Conservation (phyloP, 2,888 invertebrate genomes). For the Hypsopygia costalis region DNA sequence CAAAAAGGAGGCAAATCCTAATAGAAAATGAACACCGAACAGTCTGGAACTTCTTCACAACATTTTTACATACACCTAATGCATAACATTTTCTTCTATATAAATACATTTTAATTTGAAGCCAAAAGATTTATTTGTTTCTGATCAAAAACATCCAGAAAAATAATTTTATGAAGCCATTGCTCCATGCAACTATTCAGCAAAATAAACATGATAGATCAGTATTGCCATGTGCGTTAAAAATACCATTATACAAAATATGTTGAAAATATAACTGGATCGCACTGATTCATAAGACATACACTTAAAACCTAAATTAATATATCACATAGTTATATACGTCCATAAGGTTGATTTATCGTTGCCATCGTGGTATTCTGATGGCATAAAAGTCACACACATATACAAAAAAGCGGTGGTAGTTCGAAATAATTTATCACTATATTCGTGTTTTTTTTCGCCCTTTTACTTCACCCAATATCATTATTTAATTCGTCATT, state of each 20-base stretch:
- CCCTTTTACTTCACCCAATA: too few relatives aligned
- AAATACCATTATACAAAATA: not conserved
- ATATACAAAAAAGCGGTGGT: too few relatives aligned
- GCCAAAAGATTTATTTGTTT: not conserved
- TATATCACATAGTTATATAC: conserved; percentile 19
- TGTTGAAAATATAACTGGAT: too few relatives aligned
- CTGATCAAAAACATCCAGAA: not conserved
- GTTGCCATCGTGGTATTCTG: not conserved
- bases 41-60: conserved; percentile 26
- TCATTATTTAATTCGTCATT: too few relatives aligned
- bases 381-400: too few relatives aligned
- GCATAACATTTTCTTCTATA: too few relatives aligned
- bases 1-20: conserved; percentile 27
- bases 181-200: not conserved
- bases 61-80: conserved; percentile 2
- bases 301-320: conserved; percentile 8
- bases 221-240: conserved; percentile 1
- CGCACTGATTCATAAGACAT: not conserved
- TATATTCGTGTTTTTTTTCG: too few relatives aligned
- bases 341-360: conserved; percentile 1
- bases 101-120: not conserved
- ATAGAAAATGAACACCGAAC: conserved; percentile 44
- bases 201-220: not conserved
- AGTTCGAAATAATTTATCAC: too few relatives aligned
- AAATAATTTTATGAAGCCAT: not conserved